Conservation (phyloP, 2,888 invertebrate species). For the Eulithis prunata region DNA sequence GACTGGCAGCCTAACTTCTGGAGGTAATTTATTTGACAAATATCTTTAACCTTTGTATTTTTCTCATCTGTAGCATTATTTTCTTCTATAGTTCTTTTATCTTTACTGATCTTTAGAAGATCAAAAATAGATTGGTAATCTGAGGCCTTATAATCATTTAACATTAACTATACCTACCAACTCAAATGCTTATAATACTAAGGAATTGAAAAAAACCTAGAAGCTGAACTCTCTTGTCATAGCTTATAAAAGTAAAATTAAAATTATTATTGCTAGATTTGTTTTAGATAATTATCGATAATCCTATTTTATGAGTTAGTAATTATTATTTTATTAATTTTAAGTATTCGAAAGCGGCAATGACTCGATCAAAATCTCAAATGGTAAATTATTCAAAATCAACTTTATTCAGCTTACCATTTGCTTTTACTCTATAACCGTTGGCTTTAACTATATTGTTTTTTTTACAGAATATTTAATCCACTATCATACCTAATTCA, state of each 20-base stretch:
- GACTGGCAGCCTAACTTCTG: constrained; percentile 93
- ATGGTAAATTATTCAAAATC: constrained; percentile 22
- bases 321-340: constrained; percentile 22
- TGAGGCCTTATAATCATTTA: too few species aligned
- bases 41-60: background rate
- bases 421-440: constrained; percentile 12
- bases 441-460: constrained; percentile 12
- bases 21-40: constrained; percentile 62
- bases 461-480: constrained; percentile 1
- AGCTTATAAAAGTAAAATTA: background rate
- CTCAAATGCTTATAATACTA: too few species aligned
- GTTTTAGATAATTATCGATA: background rate
- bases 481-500: background rate
- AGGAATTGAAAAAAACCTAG: too few species aligned
- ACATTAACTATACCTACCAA: too few species aligned
- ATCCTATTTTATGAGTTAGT: constrained; percentile 1
- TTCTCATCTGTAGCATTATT: too few species aligned
- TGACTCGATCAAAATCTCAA: constrained; percentile 26
- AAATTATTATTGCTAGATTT: background rate
- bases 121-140: too few species aligned
- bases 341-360: constrained; percentile 34
- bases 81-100: too few species aligned
- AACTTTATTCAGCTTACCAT: constrained; percentile 17
- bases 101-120: too few species aligned
- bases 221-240: too few species aligned